Conservation (phyloP, 2,888 invertebrate species). For the Coenonympha arcania region DNA sequence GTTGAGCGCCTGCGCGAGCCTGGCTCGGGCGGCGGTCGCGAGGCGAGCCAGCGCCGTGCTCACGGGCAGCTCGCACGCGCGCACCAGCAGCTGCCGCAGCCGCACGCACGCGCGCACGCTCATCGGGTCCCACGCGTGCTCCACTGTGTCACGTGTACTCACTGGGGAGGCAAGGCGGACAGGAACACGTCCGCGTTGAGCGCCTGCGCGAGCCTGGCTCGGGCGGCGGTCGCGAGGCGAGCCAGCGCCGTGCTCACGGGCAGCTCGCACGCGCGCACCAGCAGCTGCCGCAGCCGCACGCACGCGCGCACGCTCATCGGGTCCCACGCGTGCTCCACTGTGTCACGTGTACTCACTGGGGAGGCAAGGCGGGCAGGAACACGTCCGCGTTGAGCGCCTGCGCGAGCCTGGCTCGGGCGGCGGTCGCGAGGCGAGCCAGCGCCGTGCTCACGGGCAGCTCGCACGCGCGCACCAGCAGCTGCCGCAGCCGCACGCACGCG, state of each 20-base stretch:
- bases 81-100: conserved; percentile 59
- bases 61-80: conserved; percentile 74
- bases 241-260: conserved; percentile 69
- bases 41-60: conserved; percentile 73
- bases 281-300: conserved; percentile 75
- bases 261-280: conserved; percentile 71
- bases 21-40: conserved; percentile 80
- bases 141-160: too few relatives aligned
- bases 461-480: conserved; percentile 55
- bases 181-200: conserved; percentile 94
- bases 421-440: conserved; percentile 78
- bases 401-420: conserved; percentile 82
- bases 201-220: conserved; percentile 82
- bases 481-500: conserved; percentile 84
- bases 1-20: conserved; percentile 84
- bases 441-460: conserved; percentile 71
- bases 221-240: conserved; percentile 79
- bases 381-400: conserved; percentile 89
- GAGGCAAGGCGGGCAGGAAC: conserved; percentile 93
- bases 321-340: conserved; percentile 90
- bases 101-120: conserved; percentile 90
- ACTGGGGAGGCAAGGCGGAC: conserved; percentile 91
- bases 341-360: conserved; percentile 81
- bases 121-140: too few relatives aligned
- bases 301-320: conserved; percentile 93